Base-by-base conservation (phyloP, 2,888 invertebrate species). In the Ectemnius continuus region DNA sequence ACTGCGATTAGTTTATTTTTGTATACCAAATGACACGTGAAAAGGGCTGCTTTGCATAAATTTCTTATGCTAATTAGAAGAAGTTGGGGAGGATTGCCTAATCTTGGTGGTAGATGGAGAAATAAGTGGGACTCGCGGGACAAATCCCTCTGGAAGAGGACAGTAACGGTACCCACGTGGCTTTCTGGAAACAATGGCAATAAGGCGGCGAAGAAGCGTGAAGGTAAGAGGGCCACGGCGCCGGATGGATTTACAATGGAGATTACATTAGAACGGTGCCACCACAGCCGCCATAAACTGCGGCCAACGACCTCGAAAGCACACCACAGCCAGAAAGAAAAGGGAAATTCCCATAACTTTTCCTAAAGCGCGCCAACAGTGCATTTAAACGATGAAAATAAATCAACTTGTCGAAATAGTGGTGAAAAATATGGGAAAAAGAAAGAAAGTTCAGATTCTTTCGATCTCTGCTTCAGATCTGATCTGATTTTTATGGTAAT, bases 271-370 rank as follows among this genome's bases (percentile, higher is more conserved):
- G 64, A 75, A 75, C 61, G 68, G 61, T 73, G 67, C 69, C 71
- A 76, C 72, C 80, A 73, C 72, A 65, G 73, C 72, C 73, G 75
- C 72, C 73, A 78, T 79, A 80, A 84, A 82, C 65, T 70, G 65
- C 74, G 83, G 81, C 75, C 83, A 77, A 83, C 73, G 84, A 84
- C 79, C 82, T 74, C 71, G 11, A 23, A 28, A 52, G n/a, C n/a
- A n/a, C 4, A 73, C 36, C 23, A 47, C 73, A 73, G 3, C 67
- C 61, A 52, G 28, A 28, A 65, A 59, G 52, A 56, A 72, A 75
- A 76, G 58, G 63, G 60, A 72, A 70, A 72, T 48, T 14, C 57
- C 57, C 28, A 69, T 18, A 57, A 52, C 5, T 16, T 52, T 52
- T 28, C 57, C 3, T 8, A 67, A 23, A 20, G 23, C 4, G 20